Base-by-base conservation (phyloP, 2,797 vertebrate species). In the Sebastiscus tertius region DNA sequence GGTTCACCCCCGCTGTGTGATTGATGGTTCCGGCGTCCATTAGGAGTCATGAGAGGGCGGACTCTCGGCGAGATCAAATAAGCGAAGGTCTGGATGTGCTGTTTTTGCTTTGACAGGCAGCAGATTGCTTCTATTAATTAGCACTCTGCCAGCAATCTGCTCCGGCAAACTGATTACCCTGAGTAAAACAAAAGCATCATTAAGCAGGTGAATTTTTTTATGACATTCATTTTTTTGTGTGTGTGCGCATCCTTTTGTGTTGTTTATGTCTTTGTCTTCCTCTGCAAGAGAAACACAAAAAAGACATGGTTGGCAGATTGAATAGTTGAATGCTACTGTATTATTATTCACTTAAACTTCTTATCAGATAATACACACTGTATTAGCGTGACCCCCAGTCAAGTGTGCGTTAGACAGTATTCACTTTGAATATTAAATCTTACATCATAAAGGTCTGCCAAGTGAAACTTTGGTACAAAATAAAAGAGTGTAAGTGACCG, bases 71-170 rank as follows among this genome's bases (percentile, higher is more conserved):
- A 84, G 87, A 88, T 88, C 82, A 88, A 88, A 89, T 85, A 76
- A 88, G 82, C 39, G 8, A 65, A 84, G 81, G 87, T 90, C 82
- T 89, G 69, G 36, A 62, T 84, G 78, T 78, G 73, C 67, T 89
- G 79, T 88, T 90, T 83, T 84, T 83, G 67, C 83, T 86, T 88
- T 91, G 89, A 91, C 85, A 83, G 76, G 73, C 73, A 72, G 75
- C 86, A 90, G 83, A 93, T 89, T 91, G 85, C 76, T 58, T 87
- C 77, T 90, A 83, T 89, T 91, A 92, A 92, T 92, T 87, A 92
- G 86, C 81, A 84, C 68, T 68, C 77, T 69, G 61, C 59, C 56
- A 55, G 70, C 80, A 89, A 89, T 85, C 89, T 90, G 85, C 83
- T 75, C 61, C 64, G 80, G 70, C 84, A 89, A 87, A 89, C 82